Evolutionary conservation across 2,113 vertebrate genomes (phyloP).

Genomic region (Pituophis catenifer): DNA sequence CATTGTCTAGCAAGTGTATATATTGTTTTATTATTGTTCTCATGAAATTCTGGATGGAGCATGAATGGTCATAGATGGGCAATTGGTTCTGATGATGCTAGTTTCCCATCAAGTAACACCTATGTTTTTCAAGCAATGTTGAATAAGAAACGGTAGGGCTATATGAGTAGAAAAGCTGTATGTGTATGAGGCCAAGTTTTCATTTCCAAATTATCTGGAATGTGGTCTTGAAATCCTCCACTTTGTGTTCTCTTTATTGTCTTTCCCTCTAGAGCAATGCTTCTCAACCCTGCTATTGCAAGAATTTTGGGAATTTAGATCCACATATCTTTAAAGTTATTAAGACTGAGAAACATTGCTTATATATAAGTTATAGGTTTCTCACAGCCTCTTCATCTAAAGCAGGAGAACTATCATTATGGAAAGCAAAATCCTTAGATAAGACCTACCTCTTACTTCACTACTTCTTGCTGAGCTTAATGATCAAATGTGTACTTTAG

Average conservation of each 20-base stretch:
- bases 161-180: neutral
- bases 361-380: neutral
- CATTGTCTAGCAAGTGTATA: neutral
- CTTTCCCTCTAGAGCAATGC: neutral
- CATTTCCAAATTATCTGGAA: neutral
- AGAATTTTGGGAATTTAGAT: neutral
- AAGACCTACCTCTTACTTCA: neutral
- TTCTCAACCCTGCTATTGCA: neutral
- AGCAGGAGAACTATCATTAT: neutral
- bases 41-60: neutral
- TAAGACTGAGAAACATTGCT: neutral
- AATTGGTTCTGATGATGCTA: neutral
- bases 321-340: neutral
- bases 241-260: neutral
- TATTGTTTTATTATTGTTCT: neutral
- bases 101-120: neutral
- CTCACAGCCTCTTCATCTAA: neutral
- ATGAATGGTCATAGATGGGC: neutral
- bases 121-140: neutral
- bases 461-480: neutral
- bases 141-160: too few relatives aligned
- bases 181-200: neutral
- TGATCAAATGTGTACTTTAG: neutral
- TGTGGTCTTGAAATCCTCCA: neutral
- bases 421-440: neutral